These are phyloP conservation scores for Melozone crissalis DNA, from an alignment of 2,113 vertebrate genomes.

Conservation along the genomic window DNA sequence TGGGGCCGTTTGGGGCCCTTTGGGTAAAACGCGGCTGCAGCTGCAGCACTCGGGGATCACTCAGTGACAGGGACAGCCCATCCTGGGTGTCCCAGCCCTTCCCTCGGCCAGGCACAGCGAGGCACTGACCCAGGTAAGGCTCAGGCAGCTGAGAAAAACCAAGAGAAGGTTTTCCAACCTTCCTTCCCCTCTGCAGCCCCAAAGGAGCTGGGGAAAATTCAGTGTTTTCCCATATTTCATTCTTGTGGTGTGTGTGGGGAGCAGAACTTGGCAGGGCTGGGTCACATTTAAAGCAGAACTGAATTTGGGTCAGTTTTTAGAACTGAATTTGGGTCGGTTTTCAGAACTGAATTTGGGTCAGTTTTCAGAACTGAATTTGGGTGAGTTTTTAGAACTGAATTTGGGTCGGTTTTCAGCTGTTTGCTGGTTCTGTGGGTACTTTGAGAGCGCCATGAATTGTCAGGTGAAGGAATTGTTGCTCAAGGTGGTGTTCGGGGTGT, in stretches of 20 bases:
- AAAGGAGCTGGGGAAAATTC: background rate
- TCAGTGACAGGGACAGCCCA: background rate
- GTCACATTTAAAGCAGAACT: background rate
- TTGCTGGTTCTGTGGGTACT: background rate
- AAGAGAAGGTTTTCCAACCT: background rate
- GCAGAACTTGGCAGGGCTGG: background rate
- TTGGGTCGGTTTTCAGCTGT: background rate
- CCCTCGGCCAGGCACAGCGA: background rate
- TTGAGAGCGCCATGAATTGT: background rate
- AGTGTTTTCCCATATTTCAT: background rate
- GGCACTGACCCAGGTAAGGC: slow-evolving; percentile 4
- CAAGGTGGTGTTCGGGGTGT: background rate
- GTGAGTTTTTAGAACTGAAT: background rate
- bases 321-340: background rate
- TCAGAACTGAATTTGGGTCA: too few relatives aligned
- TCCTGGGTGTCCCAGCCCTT: background rate
- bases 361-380: background rate
- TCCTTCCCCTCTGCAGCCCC: background rate
- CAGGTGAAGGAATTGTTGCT: background rate
- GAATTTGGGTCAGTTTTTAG: background rate
- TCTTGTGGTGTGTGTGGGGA: rapidly evolving
- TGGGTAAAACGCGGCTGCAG: background rate
- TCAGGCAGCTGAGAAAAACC: background rate
- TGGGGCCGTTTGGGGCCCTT: background rate
- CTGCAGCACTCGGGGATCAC: background rate